Percentiles rank a stretch among this genome's conserved stretches.
Evolutionary conservation across 2,113 vertebrate species (phyloP).

Genomic region (Holacanthus passer): DNA sequence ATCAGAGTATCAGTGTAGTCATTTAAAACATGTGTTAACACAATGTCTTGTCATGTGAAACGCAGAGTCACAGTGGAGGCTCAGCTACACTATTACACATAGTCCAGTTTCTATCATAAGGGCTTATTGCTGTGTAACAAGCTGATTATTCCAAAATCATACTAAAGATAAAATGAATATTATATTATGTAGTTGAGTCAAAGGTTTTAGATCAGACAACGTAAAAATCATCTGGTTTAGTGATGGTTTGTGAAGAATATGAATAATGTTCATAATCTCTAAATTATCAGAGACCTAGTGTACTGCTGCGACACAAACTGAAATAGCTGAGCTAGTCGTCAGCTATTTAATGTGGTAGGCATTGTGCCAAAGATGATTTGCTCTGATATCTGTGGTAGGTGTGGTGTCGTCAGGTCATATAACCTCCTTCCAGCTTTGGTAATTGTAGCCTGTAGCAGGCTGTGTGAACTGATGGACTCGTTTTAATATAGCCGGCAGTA

Average conservation of each 20-base stretch:
- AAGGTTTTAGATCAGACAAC: too few species aligned
- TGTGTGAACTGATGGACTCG: not conserved
- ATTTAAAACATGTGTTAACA: not conserved
- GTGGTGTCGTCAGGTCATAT: not conserved
- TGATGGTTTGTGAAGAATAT: too few species aligned
- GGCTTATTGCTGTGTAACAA: not conserved
- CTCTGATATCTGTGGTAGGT: not conserved
- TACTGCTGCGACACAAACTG: too few species aligned
- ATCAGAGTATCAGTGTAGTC: not conserved
- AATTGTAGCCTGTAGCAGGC: not conserved
- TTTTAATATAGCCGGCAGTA: not conserved
- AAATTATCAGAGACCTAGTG: too few species aligned
- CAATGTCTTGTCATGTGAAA: not conserved
- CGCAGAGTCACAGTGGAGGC: not conserved
- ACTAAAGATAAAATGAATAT: not conserved
- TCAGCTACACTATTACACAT: not conserved
- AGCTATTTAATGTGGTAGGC: too few species aligned
- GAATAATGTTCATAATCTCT: too few species aligned
- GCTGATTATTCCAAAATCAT: not conserved
- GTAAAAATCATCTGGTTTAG: too few species aligned
- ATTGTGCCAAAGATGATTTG: not conserved
- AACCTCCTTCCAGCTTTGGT: not conserved
- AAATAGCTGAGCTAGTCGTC: not conserved
- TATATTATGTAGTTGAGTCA: too few species aligned
- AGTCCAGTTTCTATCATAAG: not conserved